A percentile compares a stretch with the other conserved stretches of the same genome.
Evolutionary conservation across 1,140 invertebrate genomes (phyloP).

Genomic region (Neoseiulus cucumeris): DNA sequence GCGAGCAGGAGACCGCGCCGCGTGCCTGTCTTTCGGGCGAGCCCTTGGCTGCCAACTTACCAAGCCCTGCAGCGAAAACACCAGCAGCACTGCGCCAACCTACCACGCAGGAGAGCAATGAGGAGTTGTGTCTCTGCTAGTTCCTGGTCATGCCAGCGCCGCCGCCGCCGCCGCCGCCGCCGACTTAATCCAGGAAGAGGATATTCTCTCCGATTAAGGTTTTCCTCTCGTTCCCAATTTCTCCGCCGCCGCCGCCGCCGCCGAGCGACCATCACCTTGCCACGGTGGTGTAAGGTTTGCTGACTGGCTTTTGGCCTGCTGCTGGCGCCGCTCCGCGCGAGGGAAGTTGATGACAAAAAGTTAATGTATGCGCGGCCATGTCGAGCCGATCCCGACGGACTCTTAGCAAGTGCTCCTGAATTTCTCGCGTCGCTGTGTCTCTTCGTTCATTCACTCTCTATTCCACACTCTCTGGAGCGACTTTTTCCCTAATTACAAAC

Average conservation of each 20-base stretch:
- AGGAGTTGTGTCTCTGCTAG: too few species aligned
- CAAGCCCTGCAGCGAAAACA: not conserved
- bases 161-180: not conserved
- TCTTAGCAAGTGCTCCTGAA: too few species aligned
- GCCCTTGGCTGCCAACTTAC: not conserved
- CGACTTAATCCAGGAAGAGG: slow-evolving; percentile 10
- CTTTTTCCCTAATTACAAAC: slow-evolving; percentile 9
- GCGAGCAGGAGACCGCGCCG: not conserved
- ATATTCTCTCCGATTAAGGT: slow-evolving; percentile 6
- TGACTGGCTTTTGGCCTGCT: too few species aligned
- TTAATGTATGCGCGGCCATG: slow-evolving; percentile 10
- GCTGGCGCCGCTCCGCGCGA: not conserved
- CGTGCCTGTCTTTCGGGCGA: not conserved
- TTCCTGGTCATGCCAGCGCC: not conserved
- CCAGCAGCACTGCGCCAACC: not conserved
- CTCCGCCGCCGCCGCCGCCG: not conserved
- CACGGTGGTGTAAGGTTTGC: not conserved
- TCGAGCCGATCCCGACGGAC: not conserved
- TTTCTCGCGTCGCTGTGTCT: too few species aligned
- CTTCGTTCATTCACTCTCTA: not conserved
- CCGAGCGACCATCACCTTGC: too few species aligned
- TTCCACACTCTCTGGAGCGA: not conserved
- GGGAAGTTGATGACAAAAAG: slow-evolving; percentile 10
- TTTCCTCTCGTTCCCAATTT: too few species aligned
- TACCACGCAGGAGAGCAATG: too few species aligned